Conservation (phyloP, 2,888 invertebrate genomes). For the Beris morrisii region DNA sequence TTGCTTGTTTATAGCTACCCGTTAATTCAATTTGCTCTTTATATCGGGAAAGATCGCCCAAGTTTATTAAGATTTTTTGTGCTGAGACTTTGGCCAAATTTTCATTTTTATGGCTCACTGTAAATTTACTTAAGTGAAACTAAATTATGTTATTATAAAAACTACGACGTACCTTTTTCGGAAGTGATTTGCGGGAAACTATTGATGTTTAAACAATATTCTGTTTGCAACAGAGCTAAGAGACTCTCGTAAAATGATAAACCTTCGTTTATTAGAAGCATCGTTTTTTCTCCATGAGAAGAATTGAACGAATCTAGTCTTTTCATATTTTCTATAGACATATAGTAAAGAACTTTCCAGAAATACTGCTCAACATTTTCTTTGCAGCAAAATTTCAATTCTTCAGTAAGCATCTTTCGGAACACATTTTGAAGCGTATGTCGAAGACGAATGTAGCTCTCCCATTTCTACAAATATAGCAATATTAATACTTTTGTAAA, state of each 20-base stretch:
- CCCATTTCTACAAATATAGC: constrained; percentile 61
- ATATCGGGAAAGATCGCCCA: constrained; percentile 93
- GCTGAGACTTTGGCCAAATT: constrained; percentile 80
- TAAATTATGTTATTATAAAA: constrained; percentile 3
- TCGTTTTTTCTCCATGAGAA: constrained; percentile 62
- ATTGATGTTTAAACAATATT: constrained; percentile 66
- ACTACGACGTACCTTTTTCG: background rate
- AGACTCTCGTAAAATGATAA: constrained; percentile 76
- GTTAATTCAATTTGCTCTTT: constrained; percentile 81
- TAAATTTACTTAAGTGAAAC: constrained; percentile 54
- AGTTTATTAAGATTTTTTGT: constrained; percentile 84
- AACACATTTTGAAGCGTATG: constrained; percentile 67
- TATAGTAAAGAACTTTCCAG: constrained; percentile 90
- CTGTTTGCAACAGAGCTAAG: constrained; percentile 71
- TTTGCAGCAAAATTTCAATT: constrained; percentile 83
- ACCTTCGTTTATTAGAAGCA: constrained; percentile 71
- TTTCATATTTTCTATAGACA: constrained; percentile 80
- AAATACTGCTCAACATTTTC: constrained; percentile 87
- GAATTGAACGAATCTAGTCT: constrained; percentile 63
- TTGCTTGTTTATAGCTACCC: constrained; percentile 76
- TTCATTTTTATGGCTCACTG: constrained; percentile 47
- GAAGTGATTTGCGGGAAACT: background rate
- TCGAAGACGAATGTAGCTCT: constrained; percentile 65
- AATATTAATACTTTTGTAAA: background rate
- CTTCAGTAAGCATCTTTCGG: constrained; percentile 68